These are phyloP conservation scores for Sebastes elongatus DNA, from an alignment of 2,797 vertebrate genomes.

Conservation along the genomic window DNA sequence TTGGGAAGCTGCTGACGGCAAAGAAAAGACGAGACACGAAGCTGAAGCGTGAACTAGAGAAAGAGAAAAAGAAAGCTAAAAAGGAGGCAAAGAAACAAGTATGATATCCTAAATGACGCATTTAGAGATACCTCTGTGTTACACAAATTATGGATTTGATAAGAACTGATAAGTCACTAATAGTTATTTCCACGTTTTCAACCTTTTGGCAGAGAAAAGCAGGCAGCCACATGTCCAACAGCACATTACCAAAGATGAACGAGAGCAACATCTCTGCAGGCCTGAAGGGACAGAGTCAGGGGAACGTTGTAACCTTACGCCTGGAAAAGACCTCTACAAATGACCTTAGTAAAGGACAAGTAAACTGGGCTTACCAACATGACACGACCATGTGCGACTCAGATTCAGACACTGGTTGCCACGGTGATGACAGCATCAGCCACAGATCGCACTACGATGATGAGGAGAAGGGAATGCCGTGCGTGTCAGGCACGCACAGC, in stretches of 20 bases:
- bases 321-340: neutral
- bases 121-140: neutral
- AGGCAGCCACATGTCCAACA: neutral
- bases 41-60: constrained; percentile 72
- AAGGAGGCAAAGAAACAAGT: constrained; percentile 78
- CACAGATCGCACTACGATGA: neutral
- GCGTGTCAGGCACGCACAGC: constrained; percentile 71
- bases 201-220: constrained; percentile 17
- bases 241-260: neutral
- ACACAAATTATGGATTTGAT: neutral
- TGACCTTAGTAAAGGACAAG: constrained; percentile 21
- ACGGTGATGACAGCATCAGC: constrained; percentile 9
- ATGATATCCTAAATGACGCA: neutral
- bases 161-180: neutral
- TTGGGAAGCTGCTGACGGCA: constrained; percentile 83
- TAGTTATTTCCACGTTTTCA: neutral
- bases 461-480: neutral
- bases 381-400: constrained; percentile 40
- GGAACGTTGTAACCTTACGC: constrained; percentile 5
- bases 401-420: constrained; percentile 17
- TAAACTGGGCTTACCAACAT: constrained; percentile 67
- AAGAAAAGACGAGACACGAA: constrained; percentile 86
- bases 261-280: neutral
- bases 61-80: constrained; percentile 77
- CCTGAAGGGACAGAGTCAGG: neutral